Evolutionary conservation across 2,797 vertebrate species (phyloP).

Genomic region (Tinamus major): DNA sequence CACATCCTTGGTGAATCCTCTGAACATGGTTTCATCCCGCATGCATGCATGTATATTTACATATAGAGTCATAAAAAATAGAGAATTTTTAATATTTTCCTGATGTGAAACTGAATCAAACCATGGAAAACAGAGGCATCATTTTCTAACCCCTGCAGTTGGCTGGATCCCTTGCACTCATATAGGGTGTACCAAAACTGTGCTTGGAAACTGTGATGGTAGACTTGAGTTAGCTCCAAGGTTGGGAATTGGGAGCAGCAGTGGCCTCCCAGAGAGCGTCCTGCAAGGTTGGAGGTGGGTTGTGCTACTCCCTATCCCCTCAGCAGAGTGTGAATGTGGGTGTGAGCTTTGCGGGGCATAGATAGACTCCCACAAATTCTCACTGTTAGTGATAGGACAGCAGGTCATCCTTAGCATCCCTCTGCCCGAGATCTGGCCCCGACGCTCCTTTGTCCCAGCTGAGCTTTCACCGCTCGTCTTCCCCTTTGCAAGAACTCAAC

Average conservation of each 20-base stretch:
- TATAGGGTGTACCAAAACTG: fast-evolving
- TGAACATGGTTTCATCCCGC: fast-evolving
- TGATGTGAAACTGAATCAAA: neutral
- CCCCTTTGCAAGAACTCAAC: neutral
- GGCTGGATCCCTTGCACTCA: fast-evolving
- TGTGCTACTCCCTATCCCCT: fast-evolving
- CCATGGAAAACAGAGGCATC: neutral
- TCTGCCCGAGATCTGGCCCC: neutral
- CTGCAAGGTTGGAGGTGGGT: neutral
- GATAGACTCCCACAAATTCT: neutral
- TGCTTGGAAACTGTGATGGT: neutral
- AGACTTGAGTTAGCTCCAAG: neutral
- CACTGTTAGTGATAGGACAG: fast-evolving
- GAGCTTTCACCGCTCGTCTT: neutral
- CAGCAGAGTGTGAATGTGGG: fast-evolving
- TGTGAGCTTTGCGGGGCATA: neutral
- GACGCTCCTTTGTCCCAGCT: neutral
- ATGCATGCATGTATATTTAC: neutral
- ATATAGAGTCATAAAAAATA: neutral
- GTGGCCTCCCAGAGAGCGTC: fast-evolving
- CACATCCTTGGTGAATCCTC: neutral
- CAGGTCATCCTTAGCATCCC: neutral
- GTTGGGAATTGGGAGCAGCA: neutral
- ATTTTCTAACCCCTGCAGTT: neutral
- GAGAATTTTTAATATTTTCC: neutral